A percentile compares a stretch with the other conserved stretches of the same genome.
Conservation (phyloP, 2,888 invertebrate species). For the Busseola fusca region DNA sequence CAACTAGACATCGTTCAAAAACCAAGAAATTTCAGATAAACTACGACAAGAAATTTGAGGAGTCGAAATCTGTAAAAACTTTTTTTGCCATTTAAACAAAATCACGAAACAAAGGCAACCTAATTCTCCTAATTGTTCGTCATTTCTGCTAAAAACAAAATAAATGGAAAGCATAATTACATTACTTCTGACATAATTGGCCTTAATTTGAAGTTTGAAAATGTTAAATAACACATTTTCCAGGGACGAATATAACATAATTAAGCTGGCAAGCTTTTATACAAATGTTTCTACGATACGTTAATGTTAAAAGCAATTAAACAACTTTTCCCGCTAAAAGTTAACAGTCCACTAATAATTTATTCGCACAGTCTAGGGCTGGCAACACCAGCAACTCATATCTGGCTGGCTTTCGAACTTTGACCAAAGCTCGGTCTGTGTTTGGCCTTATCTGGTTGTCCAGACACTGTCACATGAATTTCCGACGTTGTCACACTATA, state of each 20-base stretch:
- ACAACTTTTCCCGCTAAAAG: constrained; percentile 52
- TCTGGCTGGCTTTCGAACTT: constrained; percentile 26
- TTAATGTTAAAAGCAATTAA: constrained; percentile 54
- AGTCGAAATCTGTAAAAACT: constrained; percentile 13
- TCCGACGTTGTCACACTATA: constrained; percentile 40
- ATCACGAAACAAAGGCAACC: constrained; percentile 29
- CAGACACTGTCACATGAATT: constrained; percentile 52
- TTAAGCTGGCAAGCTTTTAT: constrained; percentile 34
- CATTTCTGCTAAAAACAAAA: constrained; percentile 52
- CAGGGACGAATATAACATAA: constrained; percentile 38
- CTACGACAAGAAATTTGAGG: constrained; percentile 14
- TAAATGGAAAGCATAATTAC: constrained; percentile 53
- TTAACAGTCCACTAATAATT: constrained; percentile 47
- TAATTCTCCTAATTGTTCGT: constrained; percentile 50
- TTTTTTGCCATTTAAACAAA: constrained; percentile 25
- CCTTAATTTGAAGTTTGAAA: constrained; percentile 53
- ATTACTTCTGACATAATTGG: constrained; percentile 54
- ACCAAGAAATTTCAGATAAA: constrained; percentile 5
- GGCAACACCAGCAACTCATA: constrained; percentile 6
- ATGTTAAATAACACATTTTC: constrained; percentile 37
- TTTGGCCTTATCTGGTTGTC: constrained; percentile 49
- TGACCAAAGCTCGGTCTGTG: constrained; percentile 16
- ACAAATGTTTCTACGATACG: constrained; percentile 41
- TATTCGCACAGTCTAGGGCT: constrained; percentile 34
- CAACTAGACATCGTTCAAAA: constrained; percentile 20